Evolutionary conservation across 2,113 vertebrate genomes (phyloP).

Genomic region (Bos taurus): DNA sequence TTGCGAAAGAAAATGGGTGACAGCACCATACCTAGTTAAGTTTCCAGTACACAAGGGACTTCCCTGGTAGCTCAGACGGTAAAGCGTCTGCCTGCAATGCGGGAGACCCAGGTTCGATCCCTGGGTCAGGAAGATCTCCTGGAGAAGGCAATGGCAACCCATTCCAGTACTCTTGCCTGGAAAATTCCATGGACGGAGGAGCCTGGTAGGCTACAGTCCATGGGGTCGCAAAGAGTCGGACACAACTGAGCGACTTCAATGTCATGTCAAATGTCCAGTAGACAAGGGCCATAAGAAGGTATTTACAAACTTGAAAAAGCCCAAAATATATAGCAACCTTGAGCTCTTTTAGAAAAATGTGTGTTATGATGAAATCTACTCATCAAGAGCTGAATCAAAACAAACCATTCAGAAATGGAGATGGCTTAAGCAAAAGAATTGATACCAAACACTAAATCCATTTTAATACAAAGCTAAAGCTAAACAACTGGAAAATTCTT

Average conservation of each 20-base stretch:
- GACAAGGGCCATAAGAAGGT: background rate
- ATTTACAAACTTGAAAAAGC: background rate
- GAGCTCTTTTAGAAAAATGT: background rate
- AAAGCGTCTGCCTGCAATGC: too few relatives aligned
- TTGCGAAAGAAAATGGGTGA: background rate
- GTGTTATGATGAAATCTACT: background rate
- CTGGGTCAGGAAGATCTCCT: too few relatives aligned
- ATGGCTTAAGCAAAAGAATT: background rate
- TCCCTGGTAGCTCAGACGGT: too few relatives aligned
- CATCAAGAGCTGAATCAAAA: background rate
- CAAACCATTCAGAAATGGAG: background rate
- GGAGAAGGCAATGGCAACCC: too few relatives aligned
- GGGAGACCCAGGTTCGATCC: rapidly evolving
- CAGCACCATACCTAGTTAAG: background rate
- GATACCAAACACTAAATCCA: background rate
- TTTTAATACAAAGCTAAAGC: background rate
- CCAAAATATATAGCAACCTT: background rate
- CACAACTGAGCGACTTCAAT: too few relatives aligned
- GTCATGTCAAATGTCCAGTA: background rate
- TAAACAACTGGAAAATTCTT: background rate
- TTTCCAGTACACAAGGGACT: background rate
- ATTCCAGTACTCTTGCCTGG: too few relatives aligned
- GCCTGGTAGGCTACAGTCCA: too few relatives aligned
- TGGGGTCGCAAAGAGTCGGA: too few relatives aligned
- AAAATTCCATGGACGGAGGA: too few relatives aligned